Conservation (phyloP, 2,113 vertebrate species). For the Nerophis ophidion region DNA sequence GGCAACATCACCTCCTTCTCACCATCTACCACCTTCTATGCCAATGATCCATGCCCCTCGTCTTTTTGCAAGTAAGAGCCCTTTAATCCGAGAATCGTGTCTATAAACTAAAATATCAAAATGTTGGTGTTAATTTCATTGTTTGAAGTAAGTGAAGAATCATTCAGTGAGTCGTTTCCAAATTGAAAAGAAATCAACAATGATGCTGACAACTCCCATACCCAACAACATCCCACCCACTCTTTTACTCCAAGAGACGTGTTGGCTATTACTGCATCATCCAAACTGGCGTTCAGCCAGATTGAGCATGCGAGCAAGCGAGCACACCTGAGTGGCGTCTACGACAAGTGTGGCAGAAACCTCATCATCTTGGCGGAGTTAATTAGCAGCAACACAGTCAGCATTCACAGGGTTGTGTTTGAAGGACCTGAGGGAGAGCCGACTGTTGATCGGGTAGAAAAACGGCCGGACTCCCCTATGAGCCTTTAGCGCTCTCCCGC, state of each 20-base stretch:
- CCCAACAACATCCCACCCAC: not conserved
- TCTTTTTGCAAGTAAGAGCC: too few species aligned
- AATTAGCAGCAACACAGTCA: conserved; percentile 67
- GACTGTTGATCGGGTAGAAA: conserved; percentile 60
- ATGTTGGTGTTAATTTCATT: too few species aligned
- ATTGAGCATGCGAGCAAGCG: conserved; percentile 18
- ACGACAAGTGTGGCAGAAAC: conserved; percentile 58
- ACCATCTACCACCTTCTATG: too few species aligned
- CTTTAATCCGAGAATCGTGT: too few species aligned
- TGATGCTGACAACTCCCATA: not conserved
- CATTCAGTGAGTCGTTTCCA: not conserved
- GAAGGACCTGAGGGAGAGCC: conserved; percentile 64
- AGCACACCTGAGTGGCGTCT: conserved; percentile 53
- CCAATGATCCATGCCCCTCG: too few species aligned
- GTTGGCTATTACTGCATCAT: not conserved
- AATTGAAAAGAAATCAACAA: too few species aligned
- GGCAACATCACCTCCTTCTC: too few species aligned
- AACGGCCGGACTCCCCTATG: conserved; percentile 63
- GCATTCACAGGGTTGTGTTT: conserved; percentile 50
- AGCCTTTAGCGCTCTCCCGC: conserved; percentile 57
- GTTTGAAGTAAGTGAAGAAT: not conserved
- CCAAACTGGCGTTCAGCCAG: conserved; percentile 19
- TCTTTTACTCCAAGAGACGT: not conserved
- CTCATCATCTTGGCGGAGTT: conserved; percentile 64
- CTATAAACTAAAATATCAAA: too few species aligned